Evolutionary conservation across 2,888 invertebrate species (phyloP), one percentile per base, ranked within the genome.

Genomic region (Lampropteryx suffumata): DNA sequence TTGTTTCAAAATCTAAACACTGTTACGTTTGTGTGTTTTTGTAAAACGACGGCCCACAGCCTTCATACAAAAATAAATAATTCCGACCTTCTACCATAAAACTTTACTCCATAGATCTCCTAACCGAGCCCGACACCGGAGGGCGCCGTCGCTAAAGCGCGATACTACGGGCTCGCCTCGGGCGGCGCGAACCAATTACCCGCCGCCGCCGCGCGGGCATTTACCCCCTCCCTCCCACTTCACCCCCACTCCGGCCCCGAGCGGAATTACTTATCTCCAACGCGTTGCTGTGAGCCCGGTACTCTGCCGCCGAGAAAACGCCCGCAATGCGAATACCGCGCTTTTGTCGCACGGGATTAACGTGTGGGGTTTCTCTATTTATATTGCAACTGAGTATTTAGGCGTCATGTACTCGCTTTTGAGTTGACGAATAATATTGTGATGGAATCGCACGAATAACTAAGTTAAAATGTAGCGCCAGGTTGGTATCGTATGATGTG

Each of bases 161-260:
- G 87, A 88, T 87, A 88, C 87, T 88, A 84, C 86, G 85, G 85
- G 88, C 86, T 87, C 84, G 87, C 89, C 87, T 88, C 88, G 85
- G 88, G 88, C 88, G 88, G 88, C 88, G 88, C 86, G 87, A 88
- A 90, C 89, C 90, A 90, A 90, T 90, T 89, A 90, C 89, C 89
- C 88, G 84, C 82, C 82, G 77, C 81, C 76, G 78, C 82, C 82
- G 75, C 77, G 80, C 84, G 84, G 82, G 84, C 85, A 86, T 84
- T 86, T 84, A 85, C 85, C 79, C 81, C 79, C 71, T 72, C 67
- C 66, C 71, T 69, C 71, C 67, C 63, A 60, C 61, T 59, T 55
- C 36, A 46, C 53, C 64, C 66, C 69, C 61, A 73, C 70, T 64
- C 67, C 65, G 60, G 62, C 67, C 62, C 60, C 61, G 55, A 62